Base-by-base conservation (phyloP, 2,797 vertebrate genomes). In the Sebastes miniatus region DNA sequence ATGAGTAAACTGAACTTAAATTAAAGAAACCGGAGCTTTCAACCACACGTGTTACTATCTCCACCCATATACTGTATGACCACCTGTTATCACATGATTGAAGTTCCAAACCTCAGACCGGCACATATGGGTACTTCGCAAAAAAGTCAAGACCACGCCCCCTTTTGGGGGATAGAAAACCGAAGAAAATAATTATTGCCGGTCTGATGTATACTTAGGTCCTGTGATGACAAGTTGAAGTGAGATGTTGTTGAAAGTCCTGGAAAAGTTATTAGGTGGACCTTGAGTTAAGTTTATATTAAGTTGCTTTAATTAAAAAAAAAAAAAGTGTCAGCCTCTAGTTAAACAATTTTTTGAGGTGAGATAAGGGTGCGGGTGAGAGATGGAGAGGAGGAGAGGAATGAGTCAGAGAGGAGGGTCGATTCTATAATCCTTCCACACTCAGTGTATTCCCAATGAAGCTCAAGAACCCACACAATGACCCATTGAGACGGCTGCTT, bases 401-500 rank as follows among this genome's bases (percentile, higher is more conserved):
- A 56, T 24, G 65, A 74, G n/a, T 71, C 29, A 76, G 58, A 71
- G 43, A 56, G 39, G 56, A 59, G 43, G 73, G 74, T 47, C 11
- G 5, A 50, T 65, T 59, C 73, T 89, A 22, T 90, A 88, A 92
- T 93, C 86, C 86, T 69, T 83, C 81, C 84, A 89, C 86, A 86
- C 82, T 86, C 79, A 86, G 75, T 86, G 76, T 76, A 87, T 76
- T 92, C 83, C 77, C 90, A 91, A 86, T 89, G 84, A 91, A 83
- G 89, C 92, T 80, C 83, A 83, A 61, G 81, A 89, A 75, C 77
- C 77, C 34, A 84, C 87, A 93, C 92, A 93, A 91, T 83, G 88
- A 83, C 57, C 83, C 77, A 88, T 81, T 93, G 87, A 94, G 80
- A 87, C 69, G 34, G 13, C 83, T 88, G 86, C 87, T 87, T 89